Evolutionary conservation across 2,888 invertebrate species (phyloP), one percentile per base, ranked within the genome.

Genomic region (Brassicogethes aeneus): DNA sequence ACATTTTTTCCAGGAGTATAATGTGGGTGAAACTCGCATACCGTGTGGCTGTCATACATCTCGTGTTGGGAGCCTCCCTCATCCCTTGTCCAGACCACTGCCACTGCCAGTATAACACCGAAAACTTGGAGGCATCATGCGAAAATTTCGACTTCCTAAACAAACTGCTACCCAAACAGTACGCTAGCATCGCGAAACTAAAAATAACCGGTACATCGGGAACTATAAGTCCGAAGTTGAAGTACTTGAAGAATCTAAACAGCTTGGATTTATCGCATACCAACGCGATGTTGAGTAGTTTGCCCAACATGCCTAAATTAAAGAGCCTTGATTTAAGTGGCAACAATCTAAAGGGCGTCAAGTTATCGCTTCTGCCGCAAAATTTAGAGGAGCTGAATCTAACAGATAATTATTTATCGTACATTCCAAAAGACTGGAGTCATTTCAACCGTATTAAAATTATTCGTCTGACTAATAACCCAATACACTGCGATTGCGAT

Each of bases 131-230:
- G 45, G 73, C 76, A 17, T 74, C 76, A 45, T 80, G 79, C 60
- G 75, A 77, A 42, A 70, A 77, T 39, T 83, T 89, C 56, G 80
- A 82, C 48, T 85, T 87, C 34, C 79, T 88, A 7, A 82, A 87
- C 67, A 90, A 76, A 48, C 40, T 57, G 12, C 45, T 54, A 12
- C 51, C 57, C 16, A 64, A 64, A 46, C 59, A 64, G 42, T 52
- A 56, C 35, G 50, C 53, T 16, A 48, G 45, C 7, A 54, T 68
- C 33, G 53, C 46, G 17, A 54, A 51, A n/a, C 46, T 68, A 15
- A 56, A 53, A 15, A 45, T 68, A 36, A 53, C 52, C 10, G 55
- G 58, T 37, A 46, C 57, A 2, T 55, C 57, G 2, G 55, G 54
- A 16, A 57, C 57, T 44, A 43, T 65, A 17, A 61, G 64, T 40